These are phyloP conservation scores for Hypotaenidia okinawae DNA, from an alignment of 2,797 vertebrate species.

Conservation along the genomic window DNA sequence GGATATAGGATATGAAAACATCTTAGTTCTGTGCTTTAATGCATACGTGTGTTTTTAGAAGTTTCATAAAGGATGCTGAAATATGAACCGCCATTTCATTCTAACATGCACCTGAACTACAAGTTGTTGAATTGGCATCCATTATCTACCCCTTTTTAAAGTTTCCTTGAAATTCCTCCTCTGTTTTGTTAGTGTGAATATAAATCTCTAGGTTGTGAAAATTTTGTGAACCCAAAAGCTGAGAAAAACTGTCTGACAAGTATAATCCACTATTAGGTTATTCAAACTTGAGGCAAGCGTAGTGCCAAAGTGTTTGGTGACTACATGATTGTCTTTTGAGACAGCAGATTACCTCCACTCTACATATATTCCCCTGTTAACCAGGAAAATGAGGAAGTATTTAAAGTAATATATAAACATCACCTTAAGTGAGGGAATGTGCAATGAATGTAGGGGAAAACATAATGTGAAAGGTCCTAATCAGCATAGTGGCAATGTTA, in stretches of 20 bases:
- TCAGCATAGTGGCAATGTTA: background rate
- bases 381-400: background rate
- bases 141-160: background rate
- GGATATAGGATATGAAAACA: background rate
- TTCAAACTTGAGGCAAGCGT: background rate
- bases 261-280: background rate
- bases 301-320: background rate
- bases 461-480: background rate
- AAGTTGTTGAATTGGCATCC: background rate
- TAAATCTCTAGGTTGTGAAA: background rate
- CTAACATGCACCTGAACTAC: accelerated
- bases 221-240: background rate
- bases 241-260: background rate
- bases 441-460: background rate
- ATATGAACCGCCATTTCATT: background rate
- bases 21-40: background rate
- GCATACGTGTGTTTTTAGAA: background rate
- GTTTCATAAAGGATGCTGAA: background rate
- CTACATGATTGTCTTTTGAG: background rate
- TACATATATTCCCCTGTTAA: background rate
- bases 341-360: background rate
- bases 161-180: background rate
- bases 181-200: background rate
- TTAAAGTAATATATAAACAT: background rate
- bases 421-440: background rate